phyloP scores from a whole-genome alignment of 2,888 invertebrate genomes.

The Danaus chrysippus region DNA sequence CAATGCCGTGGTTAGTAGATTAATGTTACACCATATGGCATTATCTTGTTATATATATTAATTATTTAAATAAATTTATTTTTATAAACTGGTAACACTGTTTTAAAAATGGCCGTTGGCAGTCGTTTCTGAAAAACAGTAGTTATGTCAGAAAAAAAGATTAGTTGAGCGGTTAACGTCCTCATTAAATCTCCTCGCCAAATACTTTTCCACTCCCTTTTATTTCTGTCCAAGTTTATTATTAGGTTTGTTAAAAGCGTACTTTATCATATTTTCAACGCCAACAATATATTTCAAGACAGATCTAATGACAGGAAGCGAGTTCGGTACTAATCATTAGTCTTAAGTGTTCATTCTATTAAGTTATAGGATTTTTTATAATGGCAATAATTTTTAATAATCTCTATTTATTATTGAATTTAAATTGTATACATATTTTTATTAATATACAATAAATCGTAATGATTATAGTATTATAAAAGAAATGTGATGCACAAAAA shows the following conservation, averaged over 20 bases:
- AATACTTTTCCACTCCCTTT: constrained; percentile 50
- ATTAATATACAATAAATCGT: too few species aligned
- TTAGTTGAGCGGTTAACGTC: constrained; percentile 51
- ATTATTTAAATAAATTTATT: background rate
- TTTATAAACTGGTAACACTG: background rate
- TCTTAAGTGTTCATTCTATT: background rate
- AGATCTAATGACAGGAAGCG: constrained; percentile 1
- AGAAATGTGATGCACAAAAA: too few species aligned
- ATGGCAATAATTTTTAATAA: too few species aligned
- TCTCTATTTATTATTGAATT: too few species aligned
- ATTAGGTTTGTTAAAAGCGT: constrained; percentile 50
- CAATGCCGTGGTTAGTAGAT: too few species aligned
- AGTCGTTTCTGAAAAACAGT: background rate
- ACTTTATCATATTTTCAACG: constrained; percentile 48
- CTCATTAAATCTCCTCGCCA: constrained; percentile 60
- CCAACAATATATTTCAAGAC: constrained; percentile 43
- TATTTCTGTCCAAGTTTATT: constrained; percentile 60
- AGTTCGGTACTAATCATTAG: background rate
- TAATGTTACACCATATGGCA: too few species aligned
- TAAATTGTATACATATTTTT: too few species aligned
- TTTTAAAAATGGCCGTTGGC: background rate
- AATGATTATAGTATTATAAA: too few species aligned
- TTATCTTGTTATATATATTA: too few species aligned
- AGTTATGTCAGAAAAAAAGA: background rate
- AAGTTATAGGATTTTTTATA: too few species aligned